Conservation (phyloP, 2,888 invertebrate genomes). For the Osmoderma eremita region DNA sequence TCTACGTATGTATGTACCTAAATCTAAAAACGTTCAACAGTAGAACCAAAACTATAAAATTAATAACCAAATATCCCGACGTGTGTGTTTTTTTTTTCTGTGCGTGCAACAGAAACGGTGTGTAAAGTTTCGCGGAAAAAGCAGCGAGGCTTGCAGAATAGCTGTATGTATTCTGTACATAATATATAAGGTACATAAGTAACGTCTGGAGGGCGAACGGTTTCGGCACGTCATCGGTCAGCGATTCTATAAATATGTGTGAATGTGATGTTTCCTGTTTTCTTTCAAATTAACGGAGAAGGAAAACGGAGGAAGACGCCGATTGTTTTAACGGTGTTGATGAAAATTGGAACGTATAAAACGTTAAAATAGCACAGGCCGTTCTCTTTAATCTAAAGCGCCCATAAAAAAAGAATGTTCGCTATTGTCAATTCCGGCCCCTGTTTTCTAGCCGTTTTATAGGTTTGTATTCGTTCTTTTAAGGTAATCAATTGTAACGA, state of each 20-base stretch:
- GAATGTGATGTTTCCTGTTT: constrained; percentile 38
- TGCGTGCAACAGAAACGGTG: too few species aligned
- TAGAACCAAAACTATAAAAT: constrained; percentile 12
- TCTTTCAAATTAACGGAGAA: constrained; percentile 33
- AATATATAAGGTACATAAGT: too few species aligned
- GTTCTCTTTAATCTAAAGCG: constrained; percentile 37
- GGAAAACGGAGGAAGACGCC: constrained; percentile 33
- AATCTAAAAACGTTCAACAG: constrained; percentile 12
- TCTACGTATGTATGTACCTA: constrained; percentile 9
- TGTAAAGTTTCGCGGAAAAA: constrained; percentile 7
- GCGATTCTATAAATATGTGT: constrained; percentile 34
- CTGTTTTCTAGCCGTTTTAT: constrained; percentile 29
- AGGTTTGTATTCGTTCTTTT: constrained; percentile 21
- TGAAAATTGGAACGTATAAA: constrained; percentile 38
- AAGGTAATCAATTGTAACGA: constrained; percentile 23
- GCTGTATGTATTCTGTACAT: constrained; percentile 20
- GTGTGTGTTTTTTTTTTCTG: not conserved
- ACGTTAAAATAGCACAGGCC: constrained; percentile 36
- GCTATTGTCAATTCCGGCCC: constrained; percentile 19
- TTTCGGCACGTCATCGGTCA: constrained; percentile 27
- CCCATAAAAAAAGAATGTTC: constrained; percentile 32
- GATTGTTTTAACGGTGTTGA: constrained; percentile 34
- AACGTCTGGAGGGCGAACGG: constrained; percentile 5
- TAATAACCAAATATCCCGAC: constrained; percentile 18
- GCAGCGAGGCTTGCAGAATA: constrained; percentile 13